These are phyloP conservation scores for Hydrotaea cyrtoneurina DNA, from an alignment of 2,888 invertebrate genomes.

Conservation along the genomic window DNA sequence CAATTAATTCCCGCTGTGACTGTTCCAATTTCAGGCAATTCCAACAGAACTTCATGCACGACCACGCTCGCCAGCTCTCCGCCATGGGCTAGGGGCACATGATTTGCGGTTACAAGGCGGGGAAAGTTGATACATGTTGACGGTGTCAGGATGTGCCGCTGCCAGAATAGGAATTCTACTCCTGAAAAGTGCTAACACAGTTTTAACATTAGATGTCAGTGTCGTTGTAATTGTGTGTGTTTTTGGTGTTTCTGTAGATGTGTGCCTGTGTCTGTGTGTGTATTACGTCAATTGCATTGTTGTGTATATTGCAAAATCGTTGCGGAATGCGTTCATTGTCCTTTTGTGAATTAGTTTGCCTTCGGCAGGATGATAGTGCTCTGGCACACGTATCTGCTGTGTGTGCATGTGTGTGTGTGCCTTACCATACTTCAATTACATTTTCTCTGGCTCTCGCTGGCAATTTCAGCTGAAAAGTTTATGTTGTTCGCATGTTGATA, in stretches of 20 bases:
- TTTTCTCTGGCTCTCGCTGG: constrained; percentile 25
- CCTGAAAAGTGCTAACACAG: not conserved
- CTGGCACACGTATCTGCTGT: no score
- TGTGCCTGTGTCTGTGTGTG: not conserved
- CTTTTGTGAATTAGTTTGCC: constrained; percentile 26
- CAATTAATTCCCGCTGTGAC: constrained; percentile 66
- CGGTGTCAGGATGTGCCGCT: not conserved
- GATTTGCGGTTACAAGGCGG: constrained; percentile 9
- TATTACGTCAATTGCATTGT: constrained; percentile 26
- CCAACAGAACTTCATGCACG: constrained; percentile 27
- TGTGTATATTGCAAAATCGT: not conserved
- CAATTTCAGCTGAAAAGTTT: constrained; percentile 29
- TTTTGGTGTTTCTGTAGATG: not conserved
- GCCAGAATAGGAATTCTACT: not conserved
- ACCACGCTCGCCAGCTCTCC: no score
- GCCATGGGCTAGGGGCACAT: constrained; percentile 23
- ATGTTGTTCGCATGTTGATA: constrained; percentile 14
- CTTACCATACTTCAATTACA: constrained; percentile 3
- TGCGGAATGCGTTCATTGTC: constrained; percentile 34
- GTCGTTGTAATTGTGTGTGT: no score
- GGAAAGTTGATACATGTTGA: constrained; percentile 15
- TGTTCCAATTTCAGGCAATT: constrained; percentile 60
- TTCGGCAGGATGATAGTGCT: constrained; percentile 9
- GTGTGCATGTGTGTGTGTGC: no score
- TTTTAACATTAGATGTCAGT: not conserved